Conservation (phyloP, 2,113 vertebrate species). For the Rhynchomys soricoides region DNA sequence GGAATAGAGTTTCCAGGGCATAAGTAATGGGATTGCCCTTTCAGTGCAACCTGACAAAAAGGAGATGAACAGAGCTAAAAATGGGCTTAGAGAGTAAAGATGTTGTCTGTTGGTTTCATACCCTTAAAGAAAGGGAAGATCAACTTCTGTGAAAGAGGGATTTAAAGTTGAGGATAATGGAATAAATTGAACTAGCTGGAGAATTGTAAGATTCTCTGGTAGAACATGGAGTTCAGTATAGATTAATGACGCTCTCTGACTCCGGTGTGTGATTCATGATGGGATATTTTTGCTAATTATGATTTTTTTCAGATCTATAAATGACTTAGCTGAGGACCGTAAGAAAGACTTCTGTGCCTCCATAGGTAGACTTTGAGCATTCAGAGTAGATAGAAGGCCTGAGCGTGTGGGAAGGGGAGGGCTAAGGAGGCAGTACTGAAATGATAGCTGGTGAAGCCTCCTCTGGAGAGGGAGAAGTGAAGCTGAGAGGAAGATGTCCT, state of each 20-base stretch:
- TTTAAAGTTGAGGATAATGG: neutral
- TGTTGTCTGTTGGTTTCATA: neutral
- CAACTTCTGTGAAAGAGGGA: neutral
- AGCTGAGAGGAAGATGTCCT: neutral
- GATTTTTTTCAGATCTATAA: neutral
- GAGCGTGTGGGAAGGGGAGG: neutral
- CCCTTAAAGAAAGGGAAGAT: neutral
- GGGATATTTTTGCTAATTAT: neutral
- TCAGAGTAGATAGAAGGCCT: neutral
- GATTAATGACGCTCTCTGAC: neutral
- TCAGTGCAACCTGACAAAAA: neutral
- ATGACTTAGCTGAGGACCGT: neutral
- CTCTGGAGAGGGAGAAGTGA: neutral
- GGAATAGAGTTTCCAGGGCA: neutral
- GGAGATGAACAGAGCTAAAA: neutral
- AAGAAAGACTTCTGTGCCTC: neutral
- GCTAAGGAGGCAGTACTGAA: neutral
- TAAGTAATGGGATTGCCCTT: neutral
- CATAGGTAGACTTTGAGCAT: neutral
- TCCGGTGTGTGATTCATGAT: neutral
- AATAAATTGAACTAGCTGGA: neutral
- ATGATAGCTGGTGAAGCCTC: neutral
- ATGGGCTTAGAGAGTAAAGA: neutral
- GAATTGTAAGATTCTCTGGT: neutral
- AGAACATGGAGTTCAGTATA: neutral